phyloP scores from a whole-genome alignment of 2,113 vertebrate genomes.

The Seriola aureovittata region DNA sequence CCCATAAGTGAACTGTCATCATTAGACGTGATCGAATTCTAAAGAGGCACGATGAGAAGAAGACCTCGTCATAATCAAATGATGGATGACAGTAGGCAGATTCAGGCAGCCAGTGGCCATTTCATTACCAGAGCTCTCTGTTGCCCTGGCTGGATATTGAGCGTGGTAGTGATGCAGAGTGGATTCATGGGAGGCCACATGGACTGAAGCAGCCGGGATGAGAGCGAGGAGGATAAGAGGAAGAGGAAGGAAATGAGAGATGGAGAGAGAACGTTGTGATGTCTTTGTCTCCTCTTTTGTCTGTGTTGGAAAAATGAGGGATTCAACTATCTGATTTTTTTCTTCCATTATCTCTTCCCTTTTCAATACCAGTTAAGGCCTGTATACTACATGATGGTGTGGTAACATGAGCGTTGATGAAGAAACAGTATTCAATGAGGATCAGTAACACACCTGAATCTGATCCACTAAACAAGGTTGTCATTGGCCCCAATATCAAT shows the following conservation, averaged over 20 bases:
- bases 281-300: too few relatives aligned
- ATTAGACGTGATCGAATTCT: constrained; percentile 41
- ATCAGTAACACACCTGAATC: too few relatives aligned
- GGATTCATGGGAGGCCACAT: constrained; percentile 35
- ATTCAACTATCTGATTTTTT: too few relatives aligned
- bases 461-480: too few relatives aligned
- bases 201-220: constrained; percentile 15
- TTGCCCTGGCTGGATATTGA: constrained; percentile 42
- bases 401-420: too few relatives aligned
- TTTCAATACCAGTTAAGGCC: too few relatives aligned
- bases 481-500: too few relatives aligned
- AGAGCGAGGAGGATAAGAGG: background rate
- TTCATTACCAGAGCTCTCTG: constrained; percentile 54
- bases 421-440: too few relatives aligned
- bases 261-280: too few relatives aligned
- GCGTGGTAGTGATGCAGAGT: constrained; percentile 20
- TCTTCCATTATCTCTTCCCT: too few relatives aligned
- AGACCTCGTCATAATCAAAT: constrained; percentile 53
- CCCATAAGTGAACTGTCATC: constrained; percentile 16
- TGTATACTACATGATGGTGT: too few relatives aligned
- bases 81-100: constrained; percentile 48
- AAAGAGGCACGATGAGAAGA: constrained; percentile 38
- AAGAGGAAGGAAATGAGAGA: background rate
- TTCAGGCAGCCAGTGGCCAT: constrained; percentile 40
- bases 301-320: too few relatives aligned